These are phyloP conservation scores for Porphyrio hochstetteri DNA, from an alignment of 2,113 vertebrate species.

Conservation along the genomic window DNA sequence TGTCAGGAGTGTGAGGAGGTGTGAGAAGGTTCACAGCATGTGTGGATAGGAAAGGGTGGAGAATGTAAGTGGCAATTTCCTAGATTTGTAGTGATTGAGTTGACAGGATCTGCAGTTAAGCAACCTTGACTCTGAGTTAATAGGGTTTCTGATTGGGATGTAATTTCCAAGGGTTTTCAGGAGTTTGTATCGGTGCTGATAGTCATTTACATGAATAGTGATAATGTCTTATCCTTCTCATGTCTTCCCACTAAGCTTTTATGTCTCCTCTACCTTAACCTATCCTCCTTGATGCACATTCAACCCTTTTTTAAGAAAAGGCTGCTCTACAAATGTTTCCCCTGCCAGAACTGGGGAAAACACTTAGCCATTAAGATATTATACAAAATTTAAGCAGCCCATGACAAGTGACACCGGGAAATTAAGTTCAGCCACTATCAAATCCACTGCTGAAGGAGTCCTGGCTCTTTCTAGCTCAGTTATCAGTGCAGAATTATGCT, in stretches of 20 bases:
- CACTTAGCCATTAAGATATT: background rate
- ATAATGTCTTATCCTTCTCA: constrained; percentile 40
- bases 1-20: rapidly evolving
- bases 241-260: constrained; percentile 15
- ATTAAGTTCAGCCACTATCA: background rate
- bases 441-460: background rate
- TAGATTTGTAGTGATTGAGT: constrained; percentile 44
- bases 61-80: constrained; percentile 4
- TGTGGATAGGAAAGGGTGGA: background rate
- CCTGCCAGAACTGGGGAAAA: background rate
- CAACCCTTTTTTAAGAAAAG: constrained; percentile 13
- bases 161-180: constrained; percentile 50
- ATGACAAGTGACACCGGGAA: background rate
- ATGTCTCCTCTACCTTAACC: constrained; percentile 19
- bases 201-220: constrained; percentile 53
- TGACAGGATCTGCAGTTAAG: constrained; percentile 55
- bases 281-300: background rate
- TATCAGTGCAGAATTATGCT: background rate
- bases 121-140: constrained; percentile 64
- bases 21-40: background rate
- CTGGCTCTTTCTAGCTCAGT: background rate
- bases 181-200: constrained; percentile 41
- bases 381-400: background rate
- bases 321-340: constrained; percentile 4
- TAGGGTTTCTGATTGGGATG: constrained; percentile 46